Percentiles rank a stretch among this genome's conserved stretches.
Evolutionary conservation across 2,113 vertebrate genomes (phyloP).

Genomic region (Anguilla rostrata): DNA sequence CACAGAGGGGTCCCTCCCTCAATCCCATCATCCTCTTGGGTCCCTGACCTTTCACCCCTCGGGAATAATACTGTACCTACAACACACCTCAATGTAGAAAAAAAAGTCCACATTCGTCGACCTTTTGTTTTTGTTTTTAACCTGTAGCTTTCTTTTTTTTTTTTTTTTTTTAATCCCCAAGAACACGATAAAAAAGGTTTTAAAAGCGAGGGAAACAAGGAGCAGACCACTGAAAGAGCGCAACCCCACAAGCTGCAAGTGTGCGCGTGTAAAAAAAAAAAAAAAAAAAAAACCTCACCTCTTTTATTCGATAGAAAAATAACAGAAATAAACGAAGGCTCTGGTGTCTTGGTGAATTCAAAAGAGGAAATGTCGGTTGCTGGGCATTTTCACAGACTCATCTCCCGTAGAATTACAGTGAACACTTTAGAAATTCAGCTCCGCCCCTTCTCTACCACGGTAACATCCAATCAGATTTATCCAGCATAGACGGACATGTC

Average conservation of each 20-base stretch:
- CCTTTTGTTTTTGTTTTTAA: conserved; percentile 47
- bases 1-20: conserved; percentile 10
- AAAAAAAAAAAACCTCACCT: not conserved
- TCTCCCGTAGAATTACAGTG: not conserved
- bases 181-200: conserved; percentile 9
- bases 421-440: not conserved
- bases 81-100: conserved; percentile 24
- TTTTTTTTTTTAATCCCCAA: not conserved
- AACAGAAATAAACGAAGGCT: not conserved
- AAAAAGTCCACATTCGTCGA: conserved; percentile 44
- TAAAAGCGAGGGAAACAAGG: conserved; percentile 14
- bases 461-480: not conserved
- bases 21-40: not conserved
- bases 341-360: not conserved
- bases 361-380: not conserved
- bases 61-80: conserved; percentile 30
- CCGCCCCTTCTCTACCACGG: not conserved
- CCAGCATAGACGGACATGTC: not conserved
- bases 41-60: conserved; percentile 13
- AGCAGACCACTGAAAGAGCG: not conserved
- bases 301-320: not conserved
- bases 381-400: not conserved
- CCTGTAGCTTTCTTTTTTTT: conserved; percentile 30
- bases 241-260: not conserved
- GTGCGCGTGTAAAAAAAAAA: not conserved